Percentiles rank a stretch among this genome's conserved stretches.
phyloP scores from a whole-genome alignment of 2,113 vertebrate genomes.

The Tragelaphus strepsiceros region DNA sequence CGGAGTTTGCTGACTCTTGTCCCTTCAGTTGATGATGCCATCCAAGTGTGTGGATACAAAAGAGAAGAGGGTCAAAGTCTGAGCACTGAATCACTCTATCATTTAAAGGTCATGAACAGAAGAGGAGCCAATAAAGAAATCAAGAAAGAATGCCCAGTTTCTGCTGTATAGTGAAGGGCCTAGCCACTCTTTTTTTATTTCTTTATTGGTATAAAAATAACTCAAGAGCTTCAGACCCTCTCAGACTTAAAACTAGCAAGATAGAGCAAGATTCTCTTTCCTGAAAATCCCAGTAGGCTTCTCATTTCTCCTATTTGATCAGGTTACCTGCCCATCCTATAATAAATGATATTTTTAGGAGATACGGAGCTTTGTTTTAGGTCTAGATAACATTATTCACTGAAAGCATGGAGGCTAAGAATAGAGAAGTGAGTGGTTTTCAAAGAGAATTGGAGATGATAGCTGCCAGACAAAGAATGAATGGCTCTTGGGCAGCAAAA shows the following conservation, averaged over 20 bases:
- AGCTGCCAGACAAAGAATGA: background rate
- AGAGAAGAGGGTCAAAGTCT: background rate
- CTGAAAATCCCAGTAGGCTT: background rate
- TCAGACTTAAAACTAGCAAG: background rate
- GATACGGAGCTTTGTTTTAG: background rate
- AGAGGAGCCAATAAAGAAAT: background rate
- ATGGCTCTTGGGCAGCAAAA: background rate
- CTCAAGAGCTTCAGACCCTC: background rate
- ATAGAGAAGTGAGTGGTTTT: background rate
- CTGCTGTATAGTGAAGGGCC: background rate
- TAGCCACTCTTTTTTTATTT: background rate
- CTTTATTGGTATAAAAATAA: background rate
- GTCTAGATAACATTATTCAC: background rate
- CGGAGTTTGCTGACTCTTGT: background rate
- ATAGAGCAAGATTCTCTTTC: background rate
- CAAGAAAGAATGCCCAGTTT: background rate
- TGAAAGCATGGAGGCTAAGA: background rate
- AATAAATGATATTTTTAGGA: background rate
- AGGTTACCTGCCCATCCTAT: background rate
- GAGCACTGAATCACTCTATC: background rate
- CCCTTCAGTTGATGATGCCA: background rate
- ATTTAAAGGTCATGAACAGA: background rate
- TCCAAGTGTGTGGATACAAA: background rate
- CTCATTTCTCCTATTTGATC: background rate
- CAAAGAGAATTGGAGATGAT: background rate